These are phyloP conservation scores for Hydrolagus affinis DNA, from an alignment of 2,113 vertebrate species.

Conservation along the genomic window DNA sequence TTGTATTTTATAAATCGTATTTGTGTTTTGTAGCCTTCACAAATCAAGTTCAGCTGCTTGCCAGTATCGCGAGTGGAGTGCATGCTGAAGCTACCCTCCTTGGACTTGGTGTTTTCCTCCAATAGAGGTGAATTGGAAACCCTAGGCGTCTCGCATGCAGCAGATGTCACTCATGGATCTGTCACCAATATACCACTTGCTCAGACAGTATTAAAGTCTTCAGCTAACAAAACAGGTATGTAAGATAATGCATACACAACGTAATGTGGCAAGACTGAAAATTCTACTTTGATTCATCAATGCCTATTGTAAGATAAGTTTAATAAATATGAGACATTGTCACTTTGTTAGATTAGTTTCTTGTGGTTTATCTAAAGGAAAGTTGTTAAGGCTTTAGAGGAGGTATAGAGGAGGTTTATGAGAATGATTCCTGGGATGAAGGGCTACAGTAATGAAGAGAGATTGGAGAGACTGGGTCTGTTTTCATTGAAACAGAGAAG, in stretches of 20 bases:
- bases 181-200: constrained; percentile 54
- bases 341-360: not conserved
- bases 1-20: constrained; percentile 5
- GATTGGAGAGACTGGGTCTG: no score
- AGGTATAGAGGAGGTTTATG: no score
- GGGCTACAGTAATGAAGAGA: no score
- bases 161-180: constrained; percentile 55
- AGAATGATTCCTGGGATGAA: no score
- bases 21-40: constrained; percentile 72
- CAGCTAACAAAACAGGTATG: constrained; percentile 60
- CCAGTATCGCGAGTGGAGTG: constrained; percentile 94
- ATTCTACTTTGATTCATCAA: not conserved
- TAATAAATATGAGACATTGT: not conserved
- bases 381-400: no score
- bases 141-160: constrained; percentile 54
- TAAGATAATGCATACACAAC: constrained; percentile 51
- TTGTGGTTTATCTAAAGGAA: not conserved
- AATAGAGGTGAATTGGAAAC: constrained; percentile 88
- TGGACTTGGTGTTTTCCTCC: constrained; percentile 95
- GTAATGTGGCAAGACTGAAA: not conserved
- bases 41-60: constrained; percentile 96
- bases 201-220: constrained; percentile 60
- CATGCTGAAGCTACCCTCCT: constrained; percentile 90
- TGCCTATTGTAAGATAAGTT: not conserved
- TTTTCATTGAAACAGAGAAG: no score